A percentile compares a stretch with the other conserved stretches of the same genome.
Evolutionary conservation across 2,888 invertebrate genomes (phyloP).

Genomic region (Syrphus vitripennis): DNA sequence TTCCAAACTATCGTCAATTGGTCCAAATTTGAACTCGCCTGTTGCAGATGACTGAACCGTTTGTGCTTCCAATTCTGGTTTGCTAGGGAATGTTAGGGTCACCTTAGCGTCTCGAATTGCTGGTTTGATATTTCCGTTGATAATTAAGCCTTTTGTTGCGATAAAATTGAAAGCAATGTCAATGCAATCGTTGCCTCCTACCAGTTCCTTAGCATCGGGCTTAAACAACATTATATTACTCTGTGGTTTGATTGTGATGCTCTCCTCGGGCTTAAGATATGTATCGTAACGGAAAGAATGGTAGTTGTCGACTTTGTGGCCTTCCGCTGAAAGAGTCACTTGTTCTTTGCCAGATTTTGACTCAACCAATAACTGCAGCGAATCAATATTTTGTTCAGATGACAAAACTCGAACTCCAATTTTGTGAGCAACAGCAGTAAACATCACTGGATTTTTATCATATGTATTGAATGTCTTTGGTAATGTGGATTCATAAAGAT

Average conservation of each 20-base stretch:
- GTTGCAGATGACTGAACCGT: conserved; percentile 83
- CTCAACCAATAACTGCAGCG: conserved; percentile 76
- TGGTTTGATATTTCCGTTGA: conserved; percentile 85
- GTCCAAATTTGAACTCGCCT: conserved; percentile 93
- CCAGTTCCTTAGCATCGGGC: conserved; percentile 84
- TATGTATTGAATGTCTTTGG: conserved; percentile 81
- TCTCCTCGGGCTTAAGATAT: conserved; percentile 81
- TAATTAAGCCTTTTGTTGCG: conserved; percentile 85
- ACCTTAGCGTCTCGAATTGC: conserved; percentile 84
- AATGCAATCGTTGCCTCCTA: conserved; percentile 87
- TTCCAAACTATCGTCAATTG: conserved; percentile 87
- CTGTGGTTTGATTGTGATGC: conserved; percentile 84
- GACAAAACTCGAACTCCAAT: conserved; percentile 82
- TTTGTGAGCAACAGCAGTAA: conserved; percentile 84
- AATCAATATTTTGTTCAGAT: conserved; percentile 77
- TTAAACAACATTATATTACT: conserved; percentile 89
- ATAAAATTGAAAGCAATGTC: conserved; percentile 85
- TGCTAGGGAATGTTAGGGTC: conserved; percentile 81
- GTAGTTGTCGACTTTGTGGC: conserved; percentile 81
- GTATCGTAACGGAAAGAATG: conserved; percentile 78
- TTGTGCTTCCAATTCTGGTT: conserved; percentile 74
- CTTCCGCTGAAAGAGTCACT: conserved; percentile 77
- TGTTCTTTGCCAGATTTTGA: conserved; percentile 75
- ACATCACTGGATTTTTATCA: conserved; percentile 79
- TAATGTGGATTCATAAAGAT: conserved; percentile 84